Evolutionary conservation across 2,113 vertebrate species (phyloP).

Genomic region (Phylloscopus whistleri): DNA sequence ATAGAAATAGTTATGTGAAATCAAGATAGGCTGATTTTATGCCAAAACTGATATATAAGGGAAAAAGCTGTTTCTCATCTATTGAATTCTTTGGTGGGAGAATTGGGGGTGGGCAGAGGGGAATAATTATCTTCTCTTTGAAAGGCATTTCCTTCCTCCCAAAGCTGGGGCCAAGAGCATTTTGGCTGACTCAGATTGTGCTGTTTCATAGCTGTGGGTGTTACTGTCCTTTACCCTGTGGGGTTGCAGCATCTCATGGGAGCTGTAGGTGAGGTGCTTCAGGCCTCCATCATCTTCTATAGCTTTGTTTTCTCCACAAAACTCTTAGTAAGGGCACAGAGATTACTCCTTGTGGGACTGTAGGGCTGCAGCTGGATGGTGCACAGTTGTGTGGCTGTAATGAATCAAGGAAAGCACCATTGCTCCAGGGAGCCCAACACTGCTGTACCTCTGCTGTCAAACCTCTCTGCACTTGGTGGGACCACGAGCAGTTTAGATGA

Average conservation of each 20-base stretch:
- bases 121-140: neutral
- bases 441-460: neutral
- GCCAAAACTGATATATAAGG: neutral
- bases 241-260: neutral
- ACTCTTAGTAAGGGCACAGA: neutral
- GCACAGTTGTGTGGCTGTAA: neutral
- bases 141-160: neutral
- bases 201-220: neutral
- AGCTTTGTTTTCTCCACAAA: neutral
- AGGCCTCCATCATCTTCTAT: neutral
- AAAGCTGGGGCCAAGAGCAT: accelerated
- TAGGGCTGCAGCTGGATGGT: neutral
- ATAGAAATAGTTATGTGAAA: neutral
- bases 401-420: neutral
- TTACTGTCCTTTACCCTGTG: neutral
- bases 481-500: neutral
- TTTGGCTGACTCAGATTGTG: neutral
- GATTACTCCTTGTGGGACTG: neutral
- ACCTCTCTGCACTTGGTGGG: neutral
- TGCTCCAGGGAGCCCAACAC: neutral
- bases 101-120: neutral
- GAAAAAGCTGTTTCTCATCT: neutral
- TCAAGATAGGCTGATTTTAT: neutral
- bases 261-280: neutral
- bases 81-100: neutral